A percentile compares a stretch with the other conserved stretches of the same genome.
phyloP scores from a whole-genome alignment of 2,888 invertebrate genomes.

The Pheosia gnoma region DNA sequence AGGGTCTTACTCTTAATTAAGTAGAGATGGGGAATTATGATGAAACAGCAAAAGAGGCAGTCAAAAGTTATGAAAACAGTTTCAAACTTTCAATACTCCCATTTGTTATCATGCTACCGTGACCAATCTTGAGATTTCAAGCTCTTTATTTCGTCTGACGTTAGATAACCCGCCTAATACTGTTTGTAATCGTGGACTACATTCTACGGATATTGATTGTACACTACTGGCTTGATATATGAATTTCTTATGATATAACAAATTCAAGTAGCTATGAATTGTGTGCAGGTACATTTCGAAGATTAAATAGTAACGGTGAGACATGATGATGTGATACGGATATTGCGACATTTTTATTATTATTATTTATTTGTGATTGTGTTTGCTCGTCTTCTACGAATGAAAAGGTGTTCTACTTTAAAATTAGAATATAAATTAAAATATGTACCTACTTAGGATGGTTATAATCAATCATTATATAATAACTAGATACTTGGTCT shows the following conservation, averaged over 20 bases:
- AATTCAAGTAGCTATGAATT: not conserved
- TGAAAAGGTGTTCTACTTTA: too few species aligned
- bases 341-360: too few species aligned
- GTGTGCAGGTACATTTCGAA: not conserved
- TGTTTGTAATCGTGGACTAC: not conserved
- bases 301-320: not conserved
- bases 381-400: too few species aligned
- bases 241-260: not conserved
- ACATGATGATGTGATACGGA: not conserved
- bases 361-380: too few species aligned
- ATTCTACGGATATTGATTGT: not conserved
- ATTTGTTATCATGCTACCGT: not conserved
- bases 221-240: not conserved
- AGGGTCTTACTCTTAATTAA: too few species aligned
- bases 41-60: too few species aligned
- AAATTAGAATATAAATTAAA: too few species aligned
- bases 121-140: not conserved
- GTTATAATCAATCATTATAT: not conserved
- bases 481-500: not conserved
- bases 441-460: too few species aligned
- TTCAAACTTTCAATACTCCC: not conserved
- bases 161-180: constrained; percentile 5
- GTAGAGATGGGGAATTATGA: too few species aligned
- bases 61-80: too few species aligned
- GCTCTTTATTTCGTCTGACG: constrained; percentile 21